Evolutionary conservation across 2,113 vertebrate genomes (phyloP).

Genomic region (Salvelinus alpinus): DNA sequence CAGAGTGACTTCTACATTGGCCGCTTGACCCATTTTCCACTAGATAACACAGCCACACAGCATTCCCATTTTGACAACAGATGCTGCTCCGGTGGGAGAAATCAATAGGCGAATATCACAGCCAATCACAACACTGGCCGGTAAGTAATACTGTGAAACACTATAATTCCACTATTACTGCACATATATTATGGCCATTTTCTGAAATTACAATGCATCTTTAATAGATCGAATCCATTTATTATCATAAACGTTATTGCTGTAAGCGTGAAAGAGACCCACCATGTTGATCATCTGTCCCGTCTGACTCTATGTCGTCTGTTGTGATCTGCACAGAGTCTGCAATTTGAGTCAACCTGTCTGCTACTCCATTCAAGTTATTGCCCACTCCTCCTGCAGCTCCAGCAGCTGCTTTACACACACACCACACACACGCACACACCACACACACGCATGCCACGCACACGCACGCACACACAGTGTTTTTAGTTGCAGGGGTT

Average conservation of each 20-base stretch:
- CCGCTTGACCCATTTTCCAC: no score
- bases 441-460: not conserved
- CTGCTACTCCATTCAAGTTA: slow-evolving; percentile 14
- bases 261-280: not conserved
- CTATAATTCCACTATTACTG: no score
- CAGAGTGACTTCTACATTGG: no score
- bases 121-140: no score
- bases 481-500: no score
- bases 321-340: slow-evolving; percentile 3
- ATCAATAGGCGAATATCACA: no score
- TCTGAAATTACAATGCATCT: not conserved
- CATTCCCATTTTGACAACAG: no score
- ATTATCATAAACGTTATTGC: not conserved
- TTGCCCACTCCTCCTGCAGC: not conserved
- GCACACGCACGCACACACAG: not conserved
- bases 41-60: no score
- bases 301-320: slow-evolving; percentile 3
- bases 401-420: not conserved
- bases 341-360: slow-evolving; percentile 32
- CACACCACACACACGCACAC: slow-evolving; percentile 2
- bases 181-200: no score
- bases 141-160: no score
- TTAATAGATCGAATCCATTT: not conserved
- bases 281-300: slow-evolving; percentile 5
- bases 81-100: no score